Evolutionary conservation across 2,113 vertebrate species (phyloP), one percentile per base, ranked within the genome.

Genomic region (Vicugna pacos): DNA sequence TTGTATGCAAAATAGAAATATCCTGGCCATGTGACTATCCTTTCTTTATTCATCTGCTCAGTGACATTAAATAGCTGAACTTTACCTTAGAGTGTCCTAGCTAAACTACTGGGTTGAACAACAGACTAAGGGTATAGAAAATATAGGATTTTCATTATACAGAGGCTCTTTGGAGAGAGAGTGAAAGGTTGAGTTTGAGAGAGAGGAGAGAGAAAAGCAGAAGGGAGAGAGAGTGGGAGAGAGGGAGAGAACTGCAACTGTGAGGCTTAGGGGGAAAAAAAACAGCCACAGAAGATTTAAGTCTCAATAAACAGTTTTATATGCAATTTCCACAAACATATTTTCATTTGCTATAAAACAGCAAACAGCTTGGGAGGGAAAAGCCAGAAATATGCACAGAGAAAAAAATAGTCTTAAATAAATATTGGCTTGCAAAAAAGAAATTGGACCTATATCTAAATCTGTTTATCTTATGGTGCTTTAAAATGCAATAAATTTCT

Each of bases 331-430:
- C 80, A 1, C 91, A 97, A 98, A 96, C 89, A 93, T 96, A 97
- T 97, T 98, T 98, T 98, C 96, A 97, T 98, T 98, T 98, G 92
- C 94, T 95, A 95, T 98, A 98, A 98, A 98, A 97, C 54, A 79
- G 77, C 94, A 97, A 98, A 97, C 67, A 89, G 50, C 42, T 86
- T 69, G 69, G 70, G 91, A 97, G 67, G 35, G 90, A 84, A 93
- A 97, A 98, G 93, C 88, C 87, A 16, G 81, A 87, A 89, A 86
- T 35, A 95, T 24, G 42, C 28, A 81, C 3, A 93, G 93, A 83
- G 94, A 94, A 97, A 96, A 77, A 93, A 96, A 60, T 77, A 97
- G 82, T 76, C 75, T 92, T 95, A 95, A 95, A 87, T 93, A 94
- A 95, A 94, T 81, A 97, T 75, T 83, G 32, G 54, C 35, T 94